Evolutionary conservation across 2,797 vertebrate species (phyloP).

Genomic region (Falco naumanni): DNA sequence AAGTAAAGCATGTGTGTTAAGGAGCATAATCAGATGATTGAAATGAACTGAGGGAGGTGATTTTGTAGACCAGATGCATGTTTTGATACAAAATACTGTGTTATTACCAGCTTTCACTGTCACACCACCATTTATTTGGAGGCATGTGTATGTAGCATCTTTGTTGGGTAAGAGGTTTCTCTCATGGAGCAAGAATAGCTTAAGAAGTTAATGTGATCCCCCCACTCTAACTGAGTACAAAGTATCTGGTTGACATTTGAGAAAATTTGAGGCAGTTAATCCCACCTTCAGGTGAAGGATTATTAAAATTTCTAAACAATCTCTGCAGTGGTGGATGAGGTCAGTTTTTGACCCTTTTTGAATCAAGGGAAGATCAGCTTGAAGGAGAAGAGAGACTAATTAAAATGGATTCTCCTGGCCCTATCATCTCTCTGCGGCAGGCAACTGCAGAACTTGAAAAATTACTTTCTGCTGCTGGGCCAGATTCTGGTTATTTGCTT

Average conservation of each 20-base stretch:
- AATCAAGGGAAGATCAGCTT: background rate
- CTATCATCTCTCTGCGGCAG: background rate
- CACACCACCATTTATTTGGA: background rate
- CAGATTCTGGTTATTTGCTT: constrained; percentile 33
- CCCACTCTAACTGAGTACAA: background rate
- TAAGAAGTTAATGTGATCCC: background rate
- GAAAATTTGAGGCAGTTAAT: background rate
- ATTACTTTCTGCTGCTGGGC: background rate
- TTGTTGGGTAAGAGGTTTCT: background rate
- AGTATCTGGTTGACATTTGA: background rate
- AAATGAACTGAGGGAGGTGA: background rate
- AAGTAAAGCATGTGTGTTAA: background rate
- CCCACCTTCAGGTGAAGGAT: background rate
- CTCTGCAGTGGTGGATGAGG: background rate
- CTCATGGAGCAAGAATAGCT: background rate
- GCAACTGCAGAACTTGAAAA: constrained; percentile 35
- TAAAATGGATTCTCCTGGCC: constrained; percentile 21
- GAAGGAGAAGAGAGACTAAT: constrained; percentile 18
- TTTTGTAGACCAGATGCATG: background rate
- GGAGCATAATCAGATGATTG: background rate
- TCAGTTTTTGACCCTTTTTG: background rate
- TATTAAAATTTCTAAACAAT: background rate
- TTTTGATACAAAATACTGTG: background rate
- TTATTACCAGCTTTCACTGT: background rate
- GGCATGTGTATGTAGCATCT: fast-evolving